Percentiles rank a stretch among this genome's conserved stretches.
These are phyloP conservation scores for Drosophila formosana DNA, from an alignment of 2,888 invertebrate genomes.

Conservation along the genomic window DNA sequence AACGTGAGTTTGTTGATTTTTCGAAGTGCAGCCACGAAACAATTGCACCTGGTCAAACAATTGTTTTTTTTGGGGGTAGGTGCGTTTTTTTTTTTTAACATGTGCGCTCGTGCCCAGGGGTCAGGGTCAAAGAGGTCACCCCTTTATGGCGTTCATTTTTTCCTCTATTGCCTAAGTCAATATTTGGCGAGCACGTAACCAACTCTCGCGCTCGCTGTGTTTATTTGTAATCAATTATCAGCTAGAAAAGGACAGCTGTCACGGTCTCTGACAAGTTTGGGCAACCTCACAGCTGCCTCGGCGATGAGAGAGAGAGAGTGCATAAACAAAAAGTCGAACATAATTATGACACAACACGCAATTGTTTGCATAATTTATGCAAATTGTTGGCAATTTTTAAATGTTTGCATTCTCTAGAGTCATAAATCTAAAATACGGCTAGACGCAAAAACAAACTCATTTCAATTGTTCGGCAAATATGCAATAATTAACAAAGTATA, in stretches of 20 bases:
- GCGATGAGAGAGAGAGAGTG: constrained; percentile 10
- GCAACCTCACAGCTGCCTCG: constrained; percentile 9
- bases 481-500: neutral
- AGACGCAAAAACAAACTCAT: too few relatives aligned
- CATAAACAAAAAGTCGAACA: constrained; percentile 25
- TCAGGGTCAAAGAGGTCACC: constrained; percentile 69
- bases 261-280: constrained; percentile 21
- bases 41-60: constrained; percentile 70
- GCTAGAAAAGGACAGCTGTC: constrained; percentile 64
- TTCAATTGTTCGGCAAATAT: constrained; percentile 6
- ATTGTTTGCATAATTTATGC: constrained; percentile 44
- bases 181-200: constrained; percentile 47
- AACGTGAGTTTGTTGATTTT: constrained; percentile 48
- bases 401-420: constrained; percentile 13
- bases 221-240: constrained; percentile 79
- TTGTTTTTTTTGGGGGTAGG: constrained; percentile 49
- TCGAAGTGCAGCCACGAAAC: constrained; percentile 35
- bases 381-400: constrained; percentile 26
- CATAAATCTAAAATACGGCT: constrained; percentile 9
- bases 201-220: constrained; percentile 19
- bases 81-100: constrained; percentile 22
- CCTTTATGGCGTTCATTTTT: constrained; percentile 35
- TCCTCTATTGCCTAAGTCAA: constrained; percentile 62
- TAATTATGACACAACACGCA: constrained; percentile 59
- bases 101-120: constrained; percentile 26